A percentile compares a stretch with the other conserved stretches of the same genome.
Evolutionary conservation across 1,140 invertebrate genomes (phyloP).

Genomic region (Trachymyrmex septentrionalis): DNA sequence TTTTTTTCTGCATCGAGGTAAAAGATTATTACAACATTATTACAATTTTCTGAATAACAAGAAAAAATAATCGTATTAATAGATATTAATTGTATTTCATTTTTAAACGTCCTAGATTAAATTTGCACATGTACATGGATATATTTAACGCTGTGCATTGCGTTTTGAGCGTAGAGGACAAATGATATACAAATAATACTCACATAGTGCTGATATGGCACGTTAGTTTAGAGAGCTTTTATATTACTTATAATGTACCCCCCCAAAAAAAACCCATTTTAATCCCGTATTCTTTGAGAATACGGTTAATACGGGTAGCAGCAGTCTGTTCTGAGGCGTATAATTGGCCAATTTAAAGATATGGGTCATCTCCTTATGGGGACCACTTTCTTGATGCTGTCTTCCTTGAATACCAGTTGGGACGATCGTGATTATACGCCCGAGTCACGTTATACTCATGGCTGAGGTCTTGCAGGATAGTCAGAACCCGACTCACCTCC

Average conservation of each 20-base stretch:
- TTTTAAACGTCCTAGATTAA: neutral
- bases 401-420: conserved; percentile 56
- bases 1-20: neutral
- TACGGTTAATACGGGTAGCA: conserved; percentile 7
- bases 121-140: neutral
- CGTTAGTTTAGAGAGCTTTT: neutral
- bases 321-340: conserved; percentile 34
- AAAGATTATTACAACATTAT: conserved; percentile 24
- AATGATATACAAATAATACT: neutral
- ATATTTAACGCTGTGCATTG: neutral
- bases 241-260: neutral
- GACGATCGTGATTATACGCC: conserved; percentile 66
- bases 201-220: neutral
- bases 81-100: neutral
- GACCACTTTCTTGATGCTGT: neutral
- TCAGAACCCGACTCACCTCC: conserved; percentile 41
- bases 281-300: conserved; percentile 25
- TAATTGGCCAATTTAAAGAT: conserved; percentile 56
- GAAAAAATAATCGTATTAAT: neutral
- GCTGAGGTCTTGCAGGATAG: conserved; percentile 51
- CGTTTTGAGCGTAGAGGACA: neutral
- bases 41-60: neutral
- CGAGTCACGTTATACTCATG: conserved; percentile 69
- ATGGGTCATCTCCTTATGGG: conserved; percentile 47
- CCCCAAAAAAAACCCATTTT: neutral